phyloP scores from a whole-genome alignment of 1,140 invertebrate genomes.

The Proctacanthus coquilletti region DNA sequence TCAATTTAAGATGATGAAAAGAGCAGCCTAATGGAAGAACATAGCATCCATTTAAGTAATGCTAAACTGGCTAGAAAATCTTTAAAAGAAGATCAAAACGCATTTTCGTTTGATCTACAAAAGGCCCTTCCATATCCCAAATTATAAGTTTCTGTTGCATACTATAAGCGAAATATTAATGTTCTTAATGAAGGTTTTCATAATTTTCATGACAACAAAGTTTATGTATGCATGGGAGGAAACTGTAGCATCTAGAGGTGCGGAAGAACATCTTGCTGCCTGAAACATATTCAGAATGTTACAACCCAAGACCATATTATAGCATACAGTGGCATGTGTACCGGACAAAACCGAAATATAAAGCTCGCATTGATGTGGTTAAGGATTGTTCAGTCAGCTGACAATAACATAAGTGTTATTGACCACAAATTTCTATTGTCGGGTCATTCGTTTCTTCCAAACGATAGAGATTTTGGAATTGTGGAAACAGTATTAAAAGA shows the following conservation, averaged over 20 bases:
- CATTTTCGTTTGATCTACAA: slow-evolving; percentile 13
- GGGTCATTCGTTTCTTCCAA: slow-evolving; percentile 15
- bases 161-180: slow-evolving; percentile 14
- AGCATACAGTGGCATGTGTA: slow-evolving; percentile 17
- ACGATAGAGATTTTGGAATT: slow-evolving; percentile 11
- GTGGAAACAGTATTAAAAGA: slow-evolving; percentile 8
- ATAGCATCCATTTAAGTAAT: slow-evolving; percentile 4
- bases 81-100: slow-evolving; percentile 12
- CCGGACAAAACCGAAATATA: slow-evolving; percentile 19
- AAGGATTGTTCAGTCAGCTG: slow-evolving; percentile 13
- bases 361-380: slow-evolving; percentile 17
- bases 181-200: slow-evolving; percentile 9
- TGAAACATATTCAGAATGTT: slow-evolving; percentile 14
- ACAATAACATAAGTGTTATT: slow-evolving; percentile 15
- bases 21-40: slow-evolving; percentile 10
- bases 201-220: slow-evolving; percentile 11
- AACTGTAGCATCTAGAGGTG: slow-evolving; percentile 14
- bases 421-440: slow-evolving; percentile 18
- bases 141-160: slow-evolving; percentile 11
- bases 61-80: slow-evolving; percentile 6
- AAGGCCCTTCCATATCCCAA: slow-evolving; percentile 13
- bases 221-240: slow-evolving; percentile 16
- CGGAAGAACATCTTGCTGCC: slow-evolving; percentile 13
- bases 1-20: slow-evolving; percentile 14
- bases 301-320: slow-evolving; percentile 14